Base-by-base conservation (phyloP, 1,140 invertebrate species). In the Protaetia brevitarsis region DNA sequence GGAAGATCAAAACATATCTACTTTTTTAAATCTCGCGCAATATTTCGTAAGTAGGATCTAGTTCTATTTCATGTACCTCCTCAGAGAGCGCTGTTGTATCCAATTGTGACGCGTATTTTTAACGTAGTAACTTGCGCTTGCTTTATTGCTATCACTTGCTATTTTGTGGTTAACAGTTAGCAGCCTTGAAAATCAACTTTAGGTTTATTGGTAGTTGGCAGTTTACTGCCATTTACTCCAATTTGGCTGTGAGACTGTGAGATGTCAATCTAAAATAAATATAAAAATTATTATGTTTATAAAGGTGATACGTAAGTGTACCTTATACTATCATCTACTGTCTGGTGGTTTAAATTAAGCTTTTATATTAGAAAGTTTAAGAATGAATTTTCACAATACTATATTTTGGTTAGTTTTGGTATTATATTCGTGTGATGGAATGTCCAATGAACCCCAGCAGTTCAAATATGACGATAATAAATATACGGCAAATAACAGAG, bases 241-340 rank as follows among this genome's bases (percentile, higher is more conserved):
- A 59, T 59, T 59, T 27, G 66, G 65, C 66, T 68, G 67, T 66
- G 68, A 73, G 71, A 71, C 66, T 68, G 67, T 66, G 68, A 73
- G 71, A 71, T 73, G 72, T 73, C 72, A 71, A 70, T 66, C 29
- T 69, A 67, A 73, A 72, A 66, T 63, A 64, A 65, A 69, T 65
- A 69, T 29, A 66, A 45, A 67, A 29, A 68, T 66, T 72, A 72
- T 69, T 68, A 72, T 72, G 67, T 57, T 72, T 64, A 66, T 66
- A 69, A 69, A 66, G 28, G 58, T 66, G 36, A 16, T 45, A 23
- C n/a, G 41, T 45, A 58, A 58, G 27, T 59, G 29, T 31, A 23
- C 57, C 26, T 19, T 51, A 51, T 59, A 51, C 41, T 28, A 29
- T 28, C n/a, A 29, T 59, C 16, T 31, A 59, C 16, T 59, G 57